A percentile compares a stretch with the other conserved stretches of the same genome.
These are phyloP conservation scores for Caenorhabditis imperialis DNA, from an alignment of 2,888 invertebrate species.

Conservation along the genomic window DNA sequence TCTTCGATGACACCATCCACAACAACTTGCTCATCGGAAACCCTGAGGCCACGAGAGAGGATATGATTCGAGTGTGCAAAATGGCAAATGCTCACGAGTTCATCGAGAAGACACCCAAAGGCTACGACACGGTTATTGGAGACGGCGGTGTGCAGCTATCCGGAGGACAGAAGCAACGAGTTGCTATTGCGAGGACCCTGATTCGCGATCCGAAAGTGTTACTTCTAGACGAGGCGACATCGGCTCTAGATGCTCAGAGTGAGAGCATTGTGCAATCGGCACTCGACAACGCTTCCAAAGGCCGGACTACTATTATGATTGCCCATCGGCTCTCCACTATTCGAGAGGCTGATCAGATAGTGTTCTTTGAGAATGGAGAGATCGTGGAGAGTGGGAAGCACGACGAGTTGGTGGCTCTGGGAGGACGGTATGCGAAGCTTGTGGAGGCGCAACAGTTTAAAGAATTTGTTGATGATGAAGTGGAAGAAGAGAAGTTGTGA, in stretches of 20 bases:
- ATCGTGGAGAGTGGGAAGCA: conserved; percentile 68
- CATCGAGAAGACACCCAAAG: conserved; percentile 52
- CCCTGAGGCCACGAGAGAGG: conserved; percentile 58
- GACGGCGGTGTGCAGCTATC: conserved; percentile 86
- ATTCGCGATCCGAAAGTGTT: conserved; percentile 48
- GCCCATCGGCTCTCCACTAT: conserved; percentile 74
- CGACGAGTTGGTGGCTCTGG: conserved; percentile 61
- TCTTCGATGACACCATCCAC: conserved; percentile 71
- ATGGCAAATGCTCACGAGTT: conserved; percentile 60
- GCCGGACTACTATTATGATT: conserved; percentile 71
- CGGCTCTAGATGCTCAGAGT: conserved; percentile 85
- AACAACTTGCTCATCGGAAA: conserved; percentile 65
- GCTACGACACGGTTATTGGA: conserved; percentile 79
- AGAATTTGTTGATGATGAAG: conserved; percentile 2
- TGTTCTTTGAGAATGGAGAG: conserved; percentile 69
- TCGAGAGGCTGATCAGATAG: conserved; percentile 71
- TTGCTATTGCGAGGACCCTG: conserved; percentile 84
- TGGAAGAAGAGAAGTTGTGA: conserved; percentile 27
- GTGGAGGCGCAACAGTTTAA: conserved; percentile 73
- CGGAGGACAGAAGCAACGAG: conserved; percentile 90
- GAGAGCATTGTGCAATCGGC: conserved; percentile 83
- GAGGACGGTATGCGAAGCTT: conserved; percentile 64
- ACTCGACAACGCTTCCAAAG: conserved; percentile 67
- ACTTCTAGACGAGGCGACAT: conserved; percentile 81
- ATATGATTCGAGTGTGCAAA: conserved; percentile 69